Base-by-base conservation (phyloP, 92 coral and sea anemone genomes). In the Ricordea florida region DNA sequence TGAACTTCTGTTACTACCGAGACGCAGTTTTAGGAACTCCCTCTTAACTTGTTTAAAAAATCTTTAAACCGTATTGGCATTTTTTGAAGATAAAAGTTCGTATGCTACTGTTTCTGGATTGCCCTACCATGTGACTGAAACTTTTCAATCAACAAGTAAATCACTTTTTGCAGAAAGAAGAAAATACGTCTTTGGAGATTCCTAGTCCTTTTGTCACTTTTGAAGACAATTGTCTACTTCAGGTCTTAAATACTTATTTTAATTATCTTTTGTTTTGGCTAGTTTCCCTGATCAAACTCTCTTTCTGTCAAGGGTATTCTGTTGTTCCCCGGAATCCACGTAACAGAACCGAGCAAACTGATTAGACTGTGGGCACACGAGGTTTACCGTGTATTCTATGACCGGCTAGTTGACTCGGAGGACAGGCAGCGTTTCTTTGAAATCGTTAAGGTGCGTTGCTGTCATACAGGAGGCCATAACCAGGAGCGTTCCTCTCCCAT, bases 291-390 rank as follows among this genome's bases (percentile, higher is more conserved):
- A 7, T 32, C 17, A 4, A 0, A 11, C 10, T 41, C 20, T 79
- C 30, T 27, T 5, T 57, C 46, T 20, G 43, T 50, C 10, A 67
- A 86, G 93, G 98, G 98, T 2, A 83, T 91, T 62, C 81, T 91
- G n/a, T 53, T 94, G 31, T 88, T 94, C 52, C 98, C 98, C 38
- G 89, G 97, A 11, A 74, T 45, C 30, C 83, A 90, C 55, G 97
- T 89, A 4, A 91, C 92, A 4, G 88, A 91, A 36, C 82, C 86
- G 8, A 82, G 86, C 56, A 91, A 85, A 55, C 40, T 94, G 9
- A 88, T 87, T 14, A 84, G 98, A 18, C 83, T 94, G 10, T 94
- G 98, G 98, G 97, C 91, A 0, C 98, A 94, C 16, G 98, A 94
- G 75, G 98, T 94, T 40, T 94, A 91, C 81, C 90, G 98, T 5